Conservation (phyloP, 1,140 invertebrate genomes). For the Eumeta japonica region DNA sequence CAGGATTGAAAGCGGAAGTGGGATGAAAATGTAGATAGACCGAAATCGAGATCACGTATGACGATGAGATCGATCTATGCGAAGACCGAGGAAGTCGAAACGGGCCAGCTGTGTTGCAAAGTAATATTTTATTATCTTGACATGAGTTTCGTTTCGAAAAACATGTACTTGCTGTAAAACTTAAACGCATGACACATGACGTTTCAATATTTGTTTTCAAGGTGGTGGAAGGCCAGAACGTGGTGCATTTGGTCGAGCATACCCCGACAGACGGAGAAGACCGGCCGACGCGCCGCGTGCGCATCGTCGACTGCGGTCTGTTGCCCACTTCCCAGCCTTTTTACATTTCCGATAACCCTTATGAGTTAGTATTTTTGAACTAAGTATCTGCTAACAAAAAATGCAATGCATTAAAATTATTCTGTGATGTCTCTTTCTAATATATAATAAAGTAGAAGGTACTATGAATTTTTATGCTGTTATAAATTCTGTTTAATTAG, state of each 20-base stretch:
- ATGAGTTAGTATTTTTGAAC: conserved; percentile 59
- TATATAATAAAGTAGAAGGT: neutral
- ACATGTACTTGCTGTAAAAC: no score
- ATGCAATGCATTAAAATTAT: conserved; percentile 1
- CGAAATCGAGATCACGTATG: no score
- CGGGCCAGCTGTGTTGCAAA: no score
- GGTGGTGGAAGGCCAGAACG: conserved; percentile 77
- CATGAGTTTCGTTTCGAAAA: no score
- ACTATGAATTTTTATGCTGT: no score
- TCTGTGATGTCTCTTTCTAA: conserved; percentile 2
- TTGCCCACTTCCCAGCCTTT: conserved; percentile 62
- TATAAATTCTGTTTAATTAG: no score
- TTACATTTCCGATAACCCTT: conserved; percentile 67
- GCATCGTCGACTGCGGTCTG: conserved; percentile 66
- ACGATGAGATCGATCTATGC: no score
- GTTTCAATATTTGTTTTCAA: conserved; percentile 37
- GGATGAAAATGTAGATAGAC: no score
- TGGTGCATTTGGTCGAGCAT: conserved; percentile 83
- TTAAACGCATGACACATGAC: no score
- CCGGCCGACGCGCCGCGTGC: conserved; percentile 64
- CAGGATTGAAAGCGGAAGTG: no score
- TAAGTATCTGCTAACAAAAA: conserved; percentile 6
- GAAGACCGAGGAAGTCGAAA: no score
- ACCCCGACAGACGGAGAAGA: conserved; percentile 75
- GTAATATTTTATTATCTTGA: no score